These are phyloP conservation scores for Pyxicephalus adspersus DNA, from an alignment of 2,113 vertebrate species.

Conservation along the genomic window DNA sequence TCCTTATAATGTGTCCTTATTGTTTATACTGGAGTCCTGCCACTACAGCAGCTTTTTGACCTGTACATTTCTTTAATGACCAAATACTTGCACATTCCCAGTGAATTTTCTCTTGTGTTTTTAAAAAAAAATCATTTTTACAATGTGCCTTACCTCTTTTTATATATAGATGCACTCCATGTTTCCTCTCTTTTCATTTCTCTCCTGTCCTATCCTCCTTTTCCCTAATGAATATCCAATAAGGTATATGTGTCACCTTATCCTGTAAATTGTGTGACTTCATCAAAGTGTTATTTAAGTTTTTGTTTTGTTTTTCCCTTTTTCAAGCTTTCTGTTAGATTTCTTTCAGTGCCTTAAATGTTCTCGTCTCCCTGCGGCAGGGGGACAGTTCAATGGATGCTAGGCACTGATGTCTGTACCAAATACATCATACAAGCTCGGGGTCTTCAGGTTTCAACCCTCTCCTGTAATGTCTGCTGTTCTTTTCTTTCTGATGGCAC, in stretches of 20 bases:
- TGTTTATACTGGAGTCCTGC: constrained; percentile 19
- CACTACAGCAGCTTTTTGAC: background rate
- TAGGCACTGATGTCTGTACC: constrained; percentile 34
- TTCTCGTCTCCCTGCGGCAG: background rate
- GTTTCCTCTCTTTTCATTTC: background rate
- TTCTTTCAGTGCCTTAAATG: constrained; percentile 42
- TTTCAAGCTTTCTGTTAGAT: background rate
- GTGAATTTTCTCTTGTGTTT: too few species aligned
- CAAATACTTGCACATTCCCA: constrained; percentile 52
- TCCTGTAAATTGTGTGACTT: background rate
- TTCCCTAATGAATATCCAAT: background rate
- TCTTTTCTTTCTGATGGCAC: constrained; percentile 13
- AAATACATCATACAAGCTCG: constrained; percentile 35
- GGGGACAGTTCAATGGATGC: constrained; percentile 27
- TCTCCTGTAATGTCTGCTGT: constrained; percentile 2
- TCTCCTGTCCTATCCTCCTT: background rate
- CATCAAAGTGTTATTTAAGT: background rate
- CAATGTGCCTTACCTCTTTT: constrained; percentile 50
- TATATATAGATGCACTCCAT: constrained; percentile 1
- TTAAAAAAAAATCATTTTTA: constrained; percentile 12
- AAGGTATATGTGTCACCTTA: constrained; percentile 16
- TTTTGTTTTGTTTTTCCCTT: background rate
- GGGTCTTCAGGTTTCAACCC: constrained; percentile 26
- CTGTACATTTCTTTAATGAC: constrained; percentile 9
- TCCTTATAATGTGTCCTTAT: constrained; percentile 18